Evolutionary conservation across 2,888 invertebrate species (phyloP), one percentile per base, ranked within the genome.

Genomic region (Cremastinae sp.): DNA sequence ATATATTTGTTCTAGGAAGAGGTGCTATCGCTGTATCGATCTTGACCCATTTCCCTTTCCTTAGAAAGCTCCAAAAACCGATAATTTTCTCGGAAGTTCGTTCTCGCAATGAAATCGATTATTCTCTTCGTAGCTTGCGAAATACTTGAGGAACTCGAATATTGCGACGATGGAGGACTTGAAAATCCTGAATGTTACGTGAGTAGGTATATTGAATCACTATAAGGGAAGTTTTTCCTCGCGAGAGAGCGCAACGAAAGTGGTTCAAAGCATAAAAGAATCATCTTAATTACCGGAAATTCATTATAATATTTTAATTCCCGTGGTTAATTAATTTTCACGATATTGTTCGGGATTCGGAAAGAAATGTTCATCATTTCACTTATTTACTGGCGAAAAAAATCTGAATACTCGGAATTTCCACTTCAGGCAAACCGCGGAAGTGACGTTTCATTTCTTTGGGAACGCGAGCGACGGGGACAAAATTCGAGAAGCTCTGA

Each of bases 161-260:
- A 92, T 94, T 65, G 92, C 94, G 12, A 93, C 93, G 85, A 85
- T 90, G 86, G 91, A 91, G 76, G 93, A 94, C 81, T 91, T 94
- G 82, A 93, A 93, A 91, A 91, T 95, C 81, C 91, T 94, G 83
- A 94, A 93, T 85, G 92, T 94, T 84, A 93, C 93, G 94, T 94
- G 90, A 92, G 92, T 91, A 86, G 75, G 77, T 79, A 80, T 70
- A 80, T 78, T 65, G 56, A 59, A 76, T 69, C 72, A 74, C 36
- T 71, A n/a, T n/a, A 22, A 73, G 69, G 53, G 71, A 41, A 59
- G 73, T 69, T 59, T 49, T 56, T 43, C n/a, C 34, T 51, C 7
- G 38, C 10, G 22, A 54, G 53, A 14, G 2, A 53, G 2, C n/a
- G n/a, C 2, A 58, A 38, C 59, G 8, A 8, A 8, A 28, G n/a